phyloP scores from a whole-genome alignment of 2,888 invertebrate genomes.

The Eudemis profundana region DNA sequence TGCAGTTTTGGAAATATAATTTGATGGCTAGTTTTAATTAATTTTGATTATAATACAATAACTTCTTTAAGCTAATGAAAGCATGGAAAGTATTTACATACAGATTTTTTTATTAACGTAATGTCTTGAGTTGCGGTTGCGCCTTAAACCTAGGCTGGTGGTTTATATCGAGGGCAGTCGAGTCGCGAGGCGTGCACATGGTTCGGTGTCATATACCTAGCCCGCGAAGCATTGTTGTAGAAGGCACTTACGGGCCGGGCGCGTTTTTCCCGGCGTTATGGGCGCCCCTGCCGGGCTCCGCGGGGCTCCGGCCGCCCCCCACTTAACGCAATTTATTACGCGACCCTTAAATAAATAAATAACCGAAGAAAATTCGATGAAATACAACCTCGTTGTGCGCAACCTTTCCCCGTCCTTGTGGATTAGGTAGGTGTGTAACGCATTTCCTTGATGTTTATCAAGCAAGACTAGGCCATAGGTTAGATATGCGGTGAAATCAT shows the following conservation, averaged over 20 bases:
- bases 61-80: too few relatives aligned
- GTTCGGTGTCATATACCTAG: slow-evolving; percentile 64
- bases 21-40: too few relatives aligned
- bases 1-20: too few relatives aligned
- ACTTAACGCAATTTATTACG: slow-evolving; percentile 84
- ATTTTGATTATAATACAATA: too few relatives aligned
- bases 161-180: not conserved
- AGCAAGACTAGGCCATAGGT: too few relatives aligned
- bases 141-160: not conserved
- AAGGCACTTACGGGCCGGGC: slow-evolving; percentile 80
- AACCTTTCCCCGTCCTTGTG: slow-evolving; percentile 52
- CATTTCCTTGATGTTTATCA: too few relatives aligned
- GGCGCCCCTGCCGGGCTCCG: slow-evolving; percentile 77
- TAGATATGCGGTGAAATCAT: too few relatives aligned
- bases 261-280: slow-evolving; percentile 81
- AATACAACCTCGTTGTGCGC: slow-evolving; percentile 69
- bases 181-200: slow-evolving; percentile 8
- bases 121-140: not conserved
- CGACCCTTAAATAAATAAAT: slow-evolving; percentile 84
- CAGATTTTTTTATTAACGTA: too few relatives aligned
- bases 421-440: too few relatives aligned
- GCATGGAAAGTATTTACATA: too few relatives aligned
- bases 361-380: slow-evolving; percentile 83
- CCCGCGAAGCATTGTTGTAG: slow-evolving; percentile 66
- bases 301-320: slow-evolving; percentile 81